Conservation (phyloP, 2,888 invertebrate genomes). For the Argynnis bischoffii region DNA sequence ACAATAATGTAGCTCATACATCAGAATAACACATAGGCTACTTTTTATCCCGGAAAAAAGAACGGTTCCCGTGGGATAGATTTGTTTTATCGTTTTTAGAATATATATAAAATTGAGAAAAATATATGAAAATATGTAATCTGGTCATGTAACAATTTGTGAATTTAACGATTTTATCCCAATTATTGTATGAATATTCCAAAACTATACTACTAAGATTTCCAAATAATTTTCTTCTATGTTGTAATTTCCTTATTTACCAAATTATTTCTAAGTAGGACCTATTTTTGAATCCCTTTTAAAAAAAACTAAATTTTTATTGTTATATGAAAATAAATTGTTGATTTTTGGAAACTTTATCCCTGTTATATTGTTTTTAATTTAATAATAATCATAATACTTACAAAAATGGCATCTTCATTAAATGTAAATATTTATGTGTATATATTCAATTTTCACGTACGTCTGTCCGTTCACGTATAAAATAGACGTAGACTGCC, state of each 20-base stretch:
- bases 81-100: no score
- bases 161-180: no score
- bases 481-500: constrained; percentile 5
- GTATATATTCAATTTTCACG: constrained; percentile 11
- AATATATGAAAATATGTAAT: no score
- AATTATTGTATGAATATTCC: no score
- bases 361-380: constrained; percentile 20
- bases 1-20: no score
- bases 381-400: neutral
- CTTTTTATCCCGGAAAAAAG: no score
- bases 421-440: constrained; percentile 11
- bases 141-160: no score
- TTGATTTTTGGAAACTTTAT: constrained; percentile 28
- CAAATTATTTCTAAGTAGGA: neutral
- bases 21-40: no score
- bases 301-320: neutral
- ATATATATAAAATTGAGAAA: no score
- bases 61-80: no score
- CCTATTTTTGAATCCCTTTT: neutral
- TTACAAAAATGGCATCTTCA: neutral
- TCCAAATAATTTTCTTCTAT: no score
- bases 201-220: no score
- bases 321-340: neutral
- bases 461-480: constrained; percentile 7
- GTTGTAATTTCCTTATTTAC: neutral